Base-by-base conservation (phyloP, 2,113 vertebrate species). In the Felis chaus region DNA sequence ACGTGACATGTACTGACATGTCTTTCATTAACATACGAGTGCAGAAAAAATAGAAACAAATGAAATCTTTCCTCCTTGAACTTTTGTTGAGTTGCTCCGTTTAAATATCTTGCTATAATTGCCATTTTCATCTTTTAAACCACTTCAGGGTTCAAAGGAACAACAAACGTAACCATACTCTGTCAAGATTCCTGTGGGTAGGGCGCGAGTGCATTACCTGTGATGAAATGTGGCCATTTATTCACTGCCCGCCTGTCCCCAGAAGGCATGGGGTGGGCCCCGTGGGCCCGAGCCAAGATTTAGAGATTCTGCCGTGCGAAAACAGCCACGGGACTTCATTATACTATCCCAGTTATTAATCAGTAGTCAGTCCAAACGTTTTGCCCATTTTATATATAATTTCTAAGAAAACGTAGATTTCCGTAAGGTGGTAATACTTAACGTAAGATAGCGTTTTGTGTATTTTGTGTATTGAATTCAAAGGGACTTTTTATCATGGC, bases 1-100 rank as follows among this genome's bases (percentile, higher is more conserved):
- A 23, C 3, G 12, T 3, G 61, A 2, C 5, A 0, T 3, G 3
- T 3, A 5, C 5, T 12, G 23, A 10, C 16, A 1, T 0, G 0
- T 36, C 16, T 50, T 36, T 21, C 11, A 16, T 45, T 18, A 7
- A 9, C 25, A 18, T n/a, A 4, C 15, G 53, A 8, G 33, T 8
- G 21, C 50, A 31, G 31, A 39, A 39, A 27, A 31, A 10, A 45
- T 7, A 55, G 15, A 73, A 55, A 23, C 21, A 48, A 48, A 48
- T 27, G 83, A 79, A 10, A 5, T 15, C 33, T 33, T 45, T 48
- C 31, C 39, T 31, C 14, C 45, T 57, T 1, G 61, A 14, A 10
- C 36, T 5, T 27, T 50, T 57, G 7, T 29, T 27, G 21, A 7
- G 3, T 50, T 57, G 48, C 41, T 41, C 23, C 27, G n/a, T 36